phyloP scores from a whole-genome alignment of 1,140 invertebrate species.

The Arion vulgaris region DNA sequence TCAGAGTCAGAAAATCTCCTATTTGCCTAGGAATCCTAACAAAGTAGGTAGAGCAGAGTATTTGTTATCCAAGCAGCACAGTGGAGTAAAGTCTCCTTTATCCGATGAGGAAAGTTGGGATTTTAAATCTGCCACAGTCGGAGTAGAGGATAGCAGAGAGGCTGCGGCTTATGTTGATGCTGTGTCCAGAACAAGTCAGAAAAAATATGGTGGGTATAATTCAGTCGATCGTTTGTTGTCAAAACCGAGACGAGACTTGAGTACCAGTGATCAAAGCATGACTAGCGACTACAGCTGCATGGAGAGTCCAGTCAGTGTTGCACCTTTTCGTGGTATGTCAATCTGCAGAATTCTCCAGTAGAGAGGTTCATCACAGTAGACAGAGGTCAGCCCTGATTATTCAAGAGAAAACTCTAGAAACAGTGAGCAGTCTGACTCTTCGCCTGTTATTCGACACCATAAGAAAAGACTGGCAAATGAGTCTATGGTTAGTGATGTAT shows the following conservation, averaged over 20 bases:
- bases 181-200: slow-evolving; percentile 34
- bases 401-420: neutral
- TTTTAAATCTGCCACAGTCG: neutral
- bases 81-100: slow-evolving; percentile 25
- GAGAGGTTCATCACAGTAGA: slow-evolving; percentile 13
- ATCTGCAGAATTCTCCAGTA: neutral
- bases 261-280: neutral
- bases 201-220: slow-evolving; percentile 32
- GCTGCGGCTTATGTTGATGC: slow-evolving; percentile 32
- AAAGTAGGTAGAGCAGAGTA: slow-evolving; percentile 39
- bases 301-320: neutral
- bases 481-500: neutral
- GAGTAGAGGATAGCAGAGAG: slow-evolving; percentile 8
- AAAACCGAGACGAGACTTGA: neutral
- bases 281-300: neutral
- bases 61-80: slow-evolving; percentile 7
- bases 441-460: neutral
- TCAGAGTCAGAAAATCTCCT: slow-evolving; percentile 29
- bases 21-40: slow-evolving; percentile 31
- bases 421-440: neutral
- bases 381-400: slow-evolving; percentile 17
- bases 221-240: slow-evolving; percentile 7
- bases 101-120: neutral
- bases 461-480: slow-evolving; percentile 14
- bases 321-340: neutral